Evolutionary conservation across 2,888 invertebrate genomes (phyloP).

Genomic region (Thymelicus acteon): DNA sequence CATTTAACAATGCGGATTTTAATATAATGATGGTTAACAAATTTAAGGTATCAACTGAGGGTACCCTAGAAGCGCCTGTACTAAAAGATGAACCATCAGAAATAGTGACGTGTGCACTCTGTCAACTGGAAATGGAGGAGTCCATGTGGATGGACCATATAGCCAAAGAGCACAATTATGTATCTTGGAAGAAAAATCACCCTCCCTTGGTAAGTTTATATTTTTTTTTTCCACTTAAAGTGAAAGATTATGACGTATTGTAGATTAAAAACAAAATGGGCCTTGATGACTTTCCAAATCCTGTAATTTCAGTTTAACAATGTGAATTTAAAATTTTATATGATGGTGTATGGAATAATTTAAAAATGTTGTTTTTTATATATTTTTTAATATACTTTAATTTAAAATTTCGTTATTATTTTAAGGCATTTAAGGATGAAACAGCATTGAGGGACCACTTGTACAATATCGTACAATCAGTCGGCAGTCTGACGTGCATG

Average conservation of each 20-base stretch:
- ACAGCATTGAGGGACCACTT: constrained; percentile 45
- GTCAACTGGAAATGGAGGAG: constrained; percentile 60
- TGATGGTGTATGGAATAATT: too few species aligned
- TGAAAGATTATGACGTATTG: too few species aligned
- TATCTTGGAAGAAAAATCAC: constrained; percentile 83
- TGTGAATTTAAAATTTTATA: too few species aligned
- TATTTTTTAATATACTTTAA: not conserved
- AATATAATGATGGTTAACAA: too few species aligned
- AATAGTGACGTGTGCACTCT: constrained; percentile 56
- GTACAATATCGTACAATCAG: constrained; percentile 43
- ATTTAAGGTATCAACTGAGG: constrained; percentile 1
- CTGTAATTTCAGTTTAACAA: too few species aligned
- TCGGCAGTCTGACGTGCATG: constrained; percentile 49
- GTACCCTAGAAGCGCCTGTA: not conserved
- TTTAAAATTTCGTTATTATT: constrained; percentile 25
- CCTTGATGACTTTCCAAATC: too few species aligned
- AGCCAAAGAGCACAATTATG: constrained; percentile 78
- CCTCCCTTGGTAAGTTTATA: constrained; percentile 70
- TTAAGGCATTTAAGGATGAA: constrained; percentile 49
- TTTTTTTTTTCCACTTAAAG: too few species aligned
- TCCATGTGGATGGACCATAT: constrained; percentile 76
- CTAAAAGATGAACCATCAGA: not conserved
- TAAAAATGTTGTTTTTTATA: too few species aligned
- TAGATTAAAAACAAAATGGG: too few species aligned
- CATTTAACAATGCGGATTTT: too few species aligned